Percentiles rank a stretch among this genome's conserved stretches.
Evolutionary conservation across 2,888 invertebrate genomes (phyloP).

Genomic region (Digitonthophagus gazella): DNA sequence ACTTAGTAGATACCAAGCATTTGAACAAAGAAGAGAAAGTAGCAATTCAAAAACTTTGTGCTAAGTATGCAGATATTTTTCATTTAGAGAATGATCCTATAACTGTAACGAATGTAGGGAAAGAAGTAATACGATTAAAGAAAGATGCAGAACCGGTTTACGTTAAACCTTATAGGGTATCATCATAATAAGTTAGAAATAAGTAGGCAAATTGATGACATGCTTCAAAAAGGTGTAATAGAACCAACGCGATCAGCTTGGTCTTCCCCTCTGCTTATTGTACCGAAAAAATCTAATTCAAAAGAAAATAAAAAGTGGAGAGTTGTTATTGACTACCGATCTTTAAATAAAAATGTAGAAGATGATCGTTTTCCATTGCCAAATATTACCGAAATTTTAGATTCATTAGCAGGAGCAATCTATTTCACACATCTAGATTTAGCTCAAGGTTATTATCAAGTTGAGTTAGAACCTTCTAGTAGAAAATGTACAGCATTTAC

Average conservation of each 20-base stretch:
- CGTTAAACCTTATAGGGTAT: slow-evolving; percentile 20
- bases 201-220: slow-evolving; percentile 11
- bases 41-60: slow-evolving; percentile 29
- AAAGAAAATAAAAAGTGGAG: slow-evolving; percentile 20
- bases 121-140: slow-evolving; percentile 19
- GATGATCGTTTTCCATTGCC: slow-evolving; percentile 33
- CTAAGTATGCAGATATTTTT: slow-evolving; percentile 35
- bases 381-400: slow-evolving; percentile 35
- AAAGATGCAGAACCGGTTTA: slow-evolving; percentile 9
- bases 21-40: slow-evolving; percentile 34
- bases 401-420: slow-evolving; percentile 35
- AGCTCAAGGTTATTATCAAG: slow-evolving; percentile 36
- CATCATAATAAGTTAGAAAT: slow-evolving; percentile 10
- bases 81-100: slow-evolving; percentile 35
- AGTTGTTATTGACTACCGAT: slow-evolving; percentile 23
- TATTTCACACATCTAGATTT: slow-evolving; percentile 35
- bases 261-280: slow-evolving; percentile 20
- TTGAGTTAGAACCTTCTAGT: slow-evolving; percentile 31
- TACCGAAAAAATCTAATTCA: slow-evolving; percentile 13
- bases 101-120: slow-evolving; percentile 32
- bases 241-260: slow-evolving; percentile 20
- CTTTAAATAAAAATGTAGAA: slow-evolving; percentile 22
- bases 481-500: slow-evolving; percentile 36
- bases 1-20: slow-evolving; percentile 21
- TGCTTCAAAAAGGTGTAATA: slow-evolving; percentile 18